Evolutionary conservation across 2,113 vertebrate species (phyloP), one percentile per base, ranked within the genome.

Genomic region (Atlantisia rogersi): DNA sequence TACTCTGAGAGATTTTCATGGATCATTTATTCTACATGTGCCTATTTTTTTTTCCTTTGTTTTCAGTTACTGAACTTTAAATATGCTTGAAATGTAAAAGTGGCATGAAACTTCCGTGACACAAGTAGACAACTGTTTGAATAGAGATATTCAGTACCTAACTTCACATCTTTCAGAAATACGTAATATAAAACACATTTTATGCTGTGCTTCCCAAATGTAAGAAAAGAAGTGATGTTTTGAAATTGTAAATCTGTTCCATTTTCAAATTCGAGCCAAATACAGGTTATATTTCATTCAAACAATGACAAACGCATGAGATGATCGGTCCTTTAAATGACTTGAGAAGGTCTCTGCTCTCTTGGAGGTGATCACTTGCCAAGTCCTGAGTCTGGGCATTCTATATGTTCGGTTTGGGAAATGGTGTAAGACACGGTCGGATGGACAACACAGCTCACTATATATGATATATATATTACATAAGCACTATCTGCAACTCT

Each of bases 1-100:
- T 93, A 94, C 55, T 76, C 92, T 88, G 88, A 76, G 52, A 95
- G 87, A 92, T 91, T 68, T 81, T 93, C 97, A 97, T 89, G 76
- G 75, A 86, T 96, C 97, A 96, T 98, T 97, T 98, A 96, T 93
- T 98, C 92, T 97, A 97, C 95, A 92, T 95, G 97, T 91, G 75
- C 97, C 82, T 46, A 42, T 96, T 95, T 94, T 95, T 95, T 95
- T 97, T 97, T 94, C 88, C 50, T 97, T 98, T 97, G 65, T 93
- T 98, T 98, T 98, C 95, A 95, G 97, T 98, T 98, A 98, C 91
- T 97, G 96, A 96, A 97, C 53, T 98, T 98, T 97, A 98, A 97
- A 98, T 97, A 98, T 97, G 97, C 98, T 98, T 98, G 94, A 98
- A 97, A 94, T 95, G 98, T 98, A 98, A 98, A 98, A 98, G 98